Base-by-base conservation (phyloP, 2,797 vertebrate genomes). In the Smutsia temminckii region DNA sequence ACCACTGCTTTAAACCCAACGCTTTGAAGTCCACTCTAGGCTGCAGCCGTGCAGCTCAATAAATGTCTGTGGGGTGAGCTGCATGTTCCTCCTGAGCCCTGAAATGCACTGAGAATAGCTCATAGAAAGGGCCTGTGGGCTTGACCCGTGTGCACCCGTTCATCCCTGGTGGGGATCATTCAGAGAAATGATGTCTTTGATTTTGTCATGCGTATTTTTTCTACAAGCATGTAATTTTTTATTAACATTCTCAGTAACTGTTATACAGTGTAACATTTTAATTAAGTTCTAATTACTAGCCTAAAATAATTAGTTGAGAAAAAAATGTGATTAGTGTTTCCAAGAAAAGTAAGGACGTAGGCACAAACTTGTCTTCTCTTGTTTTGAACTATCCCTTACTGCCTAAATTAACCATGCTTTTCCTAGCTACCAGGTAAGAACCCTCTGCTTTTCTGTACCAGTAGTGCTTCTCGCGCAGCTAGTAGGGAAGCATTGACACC, bases 271-370 rank as follows among this genome's bases (percentile, higher is more conserved):
- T 74, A 66, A 80, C 46, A 46, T 96, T 96, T 97, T 81, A 93
- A 90, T 93, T 93, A 93, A 89, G 74, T 61, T 92, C 71, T 87
- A 42, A 85, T 87, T 96, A 90, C 86, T 92, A 68, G 61, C 37
- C 66, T 83, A 53, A 80, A 92, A 72, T 46, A 89, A 87, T 93
- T 68, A 66, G 46, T 77, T 55, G 64, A 84, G 75, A 29, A 55
- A 87, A 87, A 95, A 84, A 75, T 91, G 55, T 42, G 80, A 29
- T 79, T 77, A 68, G 23, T 42, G 29, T 87, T 81, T 86, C n/a
- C 85, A 69, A 86, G 90, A 51, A 72, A 51, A 69, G 42, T 61
- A 75, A 61, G 87, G 21, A 75, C 49, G 16, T 68, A 9, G 46
- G 74, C 61, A 74, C 25, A 64, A 4, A 64, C 8, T 13, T 85